Base-by-base conservation (phyloP, 2,113 vertebrate genomes). In the Cairina moschata region DNA sequence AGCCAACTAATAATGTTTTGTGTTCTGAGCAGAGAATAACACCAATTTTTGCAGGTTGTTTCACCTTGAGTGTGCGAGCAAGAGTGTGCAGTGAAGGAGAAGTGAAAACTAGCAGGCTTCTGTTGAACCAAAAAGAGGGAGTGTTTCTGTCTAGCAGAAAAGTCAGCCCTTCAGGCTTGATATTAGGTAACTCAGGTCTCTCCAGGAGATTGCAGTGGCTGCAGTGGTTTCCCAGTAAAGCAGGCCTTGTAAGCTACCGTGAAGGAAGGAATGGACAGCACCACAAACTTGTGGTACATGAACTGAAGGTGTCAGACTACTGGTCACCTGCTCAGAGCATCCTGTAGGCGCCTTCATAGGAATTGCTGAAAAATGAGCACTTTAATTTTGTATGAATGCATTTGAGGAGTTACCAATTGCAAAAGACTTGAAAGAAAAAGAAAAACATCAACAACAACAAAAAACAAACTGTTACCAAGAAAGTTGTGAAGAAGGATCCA, bases 51-150 rank as follows among this genome's bases (percentile, higher is more conserved):
- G 21, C 26, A 55, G 52, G 6, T 13, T 48, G 9, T 29, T 87
- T 54, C 71, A 54, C 32, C 13, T 42, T 14, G n/a, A 72, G 16
- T 17, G 46, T 75, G 22, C 36, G 38, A 76, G 14, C 11, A 58
- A 42, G n/a, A 44, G 26, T 2, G 9, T 28, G 2, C 8, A 59
- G 6, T 36, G 42, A 79, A 83, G 42, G 13, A 63, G 66, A 65
- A 46, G 17, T 16, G 66, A 59, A 85, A 75, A 17, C 5, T 14
- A 42, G 20, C 32, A 73, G 14, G n/a, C 29, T 56, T 76, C 69
- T 68, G 8, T 63, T 48, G 36, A 52, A 87, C 8, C 0, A 1
- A 55, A 28, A n/a, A 28, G n/a, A 67, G 21, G 10, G 5, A 0
- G 0, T 38, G 11, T 36, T 78, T 86, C 42, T 83, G 5, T 26